Percentiles rank a stretch among this genome's conserved stretches.
Evolutionary conservation across 2,113 vertebrate species (phyloP).

Genomic region (Chamaea fasciata): DNA sequence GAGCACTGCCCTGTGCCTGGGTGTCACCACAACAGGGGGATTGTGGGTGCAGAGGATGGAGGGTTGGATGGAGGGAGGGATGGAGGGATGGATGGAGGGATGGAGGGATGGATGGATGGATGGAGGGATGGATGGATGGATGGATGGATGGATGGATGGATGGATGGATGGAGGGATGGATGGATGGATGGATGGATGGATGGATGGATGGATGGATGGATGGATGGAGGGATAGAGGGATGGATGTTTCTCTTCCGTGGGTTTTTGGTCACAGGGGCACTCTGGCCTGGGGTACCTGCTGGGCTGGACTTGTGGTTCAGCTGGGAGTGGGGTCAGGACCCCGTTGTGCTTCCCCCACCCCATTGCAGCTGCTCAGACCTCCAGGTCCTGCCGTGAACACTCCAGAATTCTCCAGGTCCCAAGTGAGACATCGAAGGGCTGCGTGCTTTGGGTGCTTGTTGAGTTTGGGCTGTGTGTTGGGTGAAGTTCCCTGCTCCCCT

Average conservation of each 20-base stretch:
- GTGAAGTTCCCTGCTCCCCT: neutral
- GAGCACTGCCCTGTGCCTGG: neutral
- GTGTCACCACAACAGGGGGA: neutral
- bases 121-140: neutral
- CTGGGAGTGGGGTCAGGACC: neutral
- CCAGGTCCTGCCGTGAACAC: neutral
- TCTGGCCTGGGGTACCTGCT: neutral
- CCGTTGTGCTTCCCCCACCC: neutral
- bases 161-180: neutral
- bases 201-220: neutral
- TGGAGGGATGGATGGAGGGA: neutral
- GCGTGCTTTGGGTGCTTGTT: too few species aligned
- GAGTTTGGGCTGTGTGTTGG: neutral
- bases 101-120: neutral
- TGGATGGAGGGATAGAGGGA: neutral
- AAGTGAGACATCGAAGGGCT: neutral
- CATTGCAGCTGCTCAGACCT: neutral
- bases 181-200: neutral
- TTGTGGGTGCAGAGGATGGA: neutral
- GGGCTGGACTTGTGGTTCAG: neutral
- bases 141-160: neutral
- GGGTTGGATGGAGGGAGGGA: neutral
- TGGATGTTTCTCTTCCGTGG: neutral
- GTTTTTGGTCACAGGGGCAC: neutral
- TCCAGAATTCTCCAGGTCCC: neutral